phyloP scores from a whole-genome alignment of 1,140 invertebrate species.

The Dinoponera quadriceps region DNA sequence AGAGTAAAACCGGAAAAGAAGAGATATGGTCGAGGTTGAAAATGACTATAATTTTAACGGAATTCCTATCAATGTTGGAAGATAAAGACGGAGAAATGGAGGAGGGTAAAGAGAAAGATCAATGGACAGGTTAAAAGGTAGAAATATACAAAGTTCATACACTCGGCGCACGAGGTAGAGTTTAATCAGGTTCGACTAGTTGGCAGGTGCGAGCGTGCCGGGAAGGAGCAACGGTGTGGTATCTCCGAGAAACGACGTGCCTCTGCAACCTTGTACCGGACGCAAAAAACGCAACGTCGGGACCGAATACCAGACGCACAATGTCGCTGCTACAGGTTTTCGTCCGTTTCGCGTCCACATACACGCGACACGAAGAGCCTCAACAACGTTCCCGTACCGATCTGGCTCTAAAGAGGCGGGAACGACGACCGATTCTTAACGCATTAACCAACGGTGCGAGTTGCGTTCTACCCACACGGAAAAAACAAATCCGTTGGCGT shows the following conservation, averaged over 20 bases:
- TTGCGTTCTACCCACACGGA: no score
- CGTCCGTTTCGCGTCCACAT: not conserved
- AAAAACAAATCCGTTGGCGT: no score
- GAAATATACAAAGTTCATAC: slow-evolving; percentile 67
- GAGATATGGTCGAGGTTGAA: no score
- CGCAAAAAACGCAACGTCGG: slow-evolving; percentile 63
- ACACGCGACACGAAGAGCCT: not conserved
- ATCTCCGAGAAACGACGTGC: slow-evolving; percentile 69
- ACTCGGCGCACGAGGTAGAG: slow-evolving; percentile 81
- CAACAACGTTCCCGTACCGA: no score
- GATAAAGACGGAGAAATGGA: slow-evolving; percentile 33
- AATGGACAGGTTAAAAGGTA: slow-evolving; percentile 60
- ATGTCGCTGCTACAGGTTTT: slow-evolving; percentile 72
- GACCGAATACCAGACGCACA: slow-evolving; percentile 68
- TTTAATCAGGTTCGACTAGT: slow-evolving; percentile 86
- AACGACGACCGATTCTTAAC: no score
- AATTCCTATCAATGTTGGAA: not conserved
- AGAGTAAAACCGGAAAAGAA: no score
- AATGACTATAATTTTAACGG: no score
- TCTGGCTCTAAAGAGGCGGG: no score
- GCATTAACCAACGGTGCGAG: no score
- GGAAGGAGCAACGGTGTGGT: slow-evolving; percentile 62
- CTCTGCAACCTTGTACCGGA: slow-evolving; percentile 36
- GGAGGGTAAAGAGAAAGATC: slow-evolving; percentile 46
- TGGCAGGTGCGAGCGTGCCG: slow-evolving; percentile 81